phyloP scores from a whole-genome alignment of 2,888 invertebrate species.

The Acanthococcus lagerstroemiae region DNA sequence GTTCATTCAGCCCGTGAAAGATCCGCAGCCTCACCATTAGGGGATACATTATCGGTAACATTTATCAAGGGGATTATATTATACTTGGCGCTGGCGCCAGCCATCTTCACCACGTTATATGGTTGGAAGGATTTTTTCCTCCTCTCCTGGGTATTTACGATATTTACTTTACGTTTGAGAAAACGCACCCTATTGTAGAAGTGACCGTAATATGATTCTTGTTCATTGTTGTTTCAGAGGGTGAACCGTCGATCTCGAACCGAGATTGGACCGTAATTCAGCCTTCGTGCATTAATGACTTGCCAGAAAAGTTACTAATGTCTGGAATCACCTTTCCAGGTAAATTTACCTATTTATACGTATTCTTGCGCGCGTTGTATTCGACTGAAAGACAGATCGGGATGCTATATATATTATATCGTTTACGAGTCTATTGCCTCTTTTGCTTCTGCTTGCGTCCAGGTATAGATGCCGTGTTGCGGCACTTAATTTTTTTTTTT shows the following conservation, averaged over 20 bases:
- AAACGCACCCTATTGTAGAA: background rate
- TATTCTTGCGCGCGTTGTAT: conserved; percentile 36
- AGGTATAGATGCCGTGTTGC: no score
- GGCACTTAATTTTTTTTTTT: no score
- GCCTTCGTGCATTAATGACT: conserved; percentile 32
- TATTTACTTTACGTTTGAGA: conserved; percentile 13
- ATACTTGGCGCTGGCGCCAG: no score
- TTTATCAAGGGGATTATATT: no score
- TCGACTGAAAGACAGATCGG: no score
- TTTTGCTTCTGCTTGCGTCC: background rate
- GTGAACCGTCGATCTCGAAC: conserved; percentile 19
- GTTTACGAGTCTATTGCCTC: background rate
- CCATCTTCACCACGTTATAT: no score
- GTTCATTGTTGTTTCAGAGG: conserved; percentile 16
- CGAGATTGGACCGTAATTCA: conserved; percentile 13
- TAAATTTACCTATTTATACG: conserved; percentile 40
- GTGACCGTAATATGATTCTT: background rate
- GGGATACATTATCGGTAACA: no score
- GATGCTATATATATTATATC: background rate
- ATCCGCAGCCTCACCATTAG: no score
- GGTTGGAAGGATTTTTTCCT: no score
- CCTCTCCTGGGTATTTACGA: no score
- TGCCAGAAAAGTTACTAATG: conserved; percentile 55
- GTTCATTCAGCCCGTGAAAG: no score
- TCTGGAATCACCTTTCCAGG: conserved; percentile 61